Evolutionary conservation across 2,113 vertebrate genomes (phyloP).

Genomic region (Rallus limicola): DNA sequence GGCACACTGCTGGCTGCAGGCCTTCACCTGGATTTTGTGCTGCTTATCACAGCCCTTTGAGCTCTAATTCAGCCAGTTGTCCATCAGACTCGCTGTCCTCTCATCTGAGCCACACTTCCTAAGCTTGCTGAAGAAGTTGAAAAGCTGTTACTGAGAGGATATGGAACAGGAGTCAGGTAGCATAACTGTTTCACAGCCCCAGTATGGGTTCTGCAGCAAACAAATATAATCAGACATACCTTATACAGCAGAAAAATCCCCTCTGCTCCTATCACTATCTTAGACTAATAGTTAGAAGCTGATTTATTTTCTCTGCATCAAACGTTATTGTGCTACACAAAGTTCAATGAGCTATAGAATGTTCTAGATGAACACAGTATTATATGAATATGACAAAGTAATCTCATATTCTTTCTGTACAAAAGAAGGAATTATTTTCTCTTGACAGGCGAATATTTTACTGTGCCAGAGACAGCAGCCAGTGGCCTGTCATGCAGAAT

Average conservation of each 20-base stretch:
- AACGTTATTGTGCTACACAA: background rate
- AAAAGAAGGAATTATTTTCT: slow-evolving; percentile 30
- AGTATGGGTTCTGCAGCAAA: background rate
- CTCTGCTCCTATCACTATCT: background rate
- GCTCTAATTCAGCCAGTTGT: no score
- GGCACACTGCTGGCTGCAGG: no score
- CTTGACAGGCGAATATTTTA: slow-evolving; percentile 5
- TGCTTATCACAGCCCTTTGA: no score
- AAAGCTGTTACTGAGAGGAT: background rate
- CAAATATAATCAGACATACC: background rate
- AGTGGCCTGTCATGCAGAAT: background rate
- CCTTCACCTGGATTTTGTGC: no score
- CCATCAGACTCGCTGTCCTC: no score
- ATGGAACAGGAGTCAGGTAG: background rate
- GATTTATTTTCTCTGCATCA: slow-evolving; percentile 4
- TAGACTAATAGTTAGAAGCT: background rate
- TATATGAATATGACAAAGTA: background rate
- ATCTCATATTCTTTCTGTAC: background rate
- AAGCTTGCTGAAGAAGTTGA: background rate
- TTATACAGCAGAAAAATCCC: background rate
- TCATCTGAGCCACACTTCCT: no score
- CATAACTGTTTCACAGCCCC: no score
- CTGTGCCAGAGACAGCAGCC: background rate
- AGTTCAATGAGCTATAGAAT: background rate
- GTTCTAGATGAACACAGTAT: background rate